These are phyloP conservation scores for Nothoprocta pentlandii DNA, from an alignment of 2,113 vertebrate genomes.

Conservation along the genomic window DNA sequence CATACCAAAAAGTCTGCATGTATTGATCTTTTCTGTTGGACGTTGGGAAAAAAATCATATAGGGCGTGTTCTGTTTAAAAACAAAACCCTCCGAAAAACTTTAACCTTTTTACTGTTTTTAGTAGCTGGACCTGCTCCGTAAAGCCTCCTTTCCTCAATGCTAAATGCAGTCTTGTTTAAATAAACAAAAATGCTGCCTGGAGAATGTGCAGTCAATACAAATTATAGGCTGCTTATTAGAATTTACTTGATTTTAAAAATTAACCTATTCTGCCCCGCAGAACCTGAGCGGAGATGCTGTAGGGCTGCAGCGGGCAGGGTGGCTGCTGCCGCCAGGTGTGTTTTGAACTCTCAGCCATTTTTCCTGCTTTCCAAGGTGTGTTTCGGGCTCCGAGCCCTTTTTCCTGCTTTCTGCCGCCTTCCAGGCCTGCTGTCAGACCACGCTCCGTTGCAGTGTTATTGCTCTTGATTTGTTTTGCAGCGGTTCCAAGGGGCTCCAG, in stretches of 20 bases:
- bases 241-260: not conserved
- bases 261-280: not conserved
- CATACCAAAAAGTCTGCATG: not conserved
- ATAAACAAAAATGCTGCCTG: not conserved
- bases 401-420: not conserved
- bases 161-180: not conserved
- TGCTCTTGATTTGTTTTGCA: constrained; percentile 36
- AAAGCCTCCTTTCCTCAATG: not conserved
- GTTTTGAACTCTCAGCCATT: no score
- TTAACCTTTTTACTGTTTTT: not conserved
- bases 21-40: not conserved
- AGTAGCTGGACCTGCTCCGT: not conserved
- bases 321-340: not conserved
- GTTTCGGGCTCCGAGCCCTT: not conserved
- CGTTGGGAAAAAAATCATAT: not conserved
- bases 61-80: not conserved
- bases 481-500: constrained; percentile 6
- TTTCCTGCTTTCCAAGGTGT: no score
- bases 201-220: not conserved
- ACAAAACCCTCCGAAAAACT: not conserved
- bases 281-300: not conserved
- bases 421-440: not conserved
- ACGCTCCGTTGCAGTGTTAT: not conserved
- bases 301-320: not conserved
- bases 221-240: not conserved